Evolutionary conservation across 2,797 vertebrate genomes (phyloP), one percentile per base, ranked within the genome.

Genomic region (Neoniphon sammara): DNA sequence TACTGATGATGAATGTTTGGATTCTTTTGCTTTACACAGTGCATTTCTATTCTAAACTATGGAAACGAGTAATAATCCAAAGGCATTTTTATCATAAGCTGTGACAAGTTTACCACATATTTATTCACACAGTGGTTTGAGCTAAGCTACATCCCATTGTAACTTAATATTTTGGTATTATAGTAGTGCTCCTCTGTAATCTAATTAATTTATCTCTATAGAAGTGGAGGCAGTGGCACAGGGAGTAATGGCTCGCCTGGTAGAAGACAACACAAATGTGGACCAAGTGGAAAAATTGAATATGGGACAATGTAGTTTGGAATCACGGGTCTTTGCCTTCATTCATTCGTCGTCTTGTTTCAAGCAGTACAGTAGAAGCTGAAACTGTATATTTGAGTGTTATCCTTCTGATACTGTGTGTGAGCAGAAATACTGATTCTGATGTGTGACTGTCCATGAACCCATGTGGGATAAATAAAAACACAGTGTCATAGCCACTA

Each of bases 141-240:
- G 18, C 46, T 53, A 61, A 17, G 21, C 7, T 20, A 1, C 12
- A 14, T 61, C 46, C 30, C 55, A 27, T 27, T 59, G 50, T 76
- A 53, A 73, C 72, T 84, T 31, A 60, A 11, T 77, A 53, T 77
- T 59, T 61, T 47, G 70, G 42, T 62, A 78, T 70, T 66, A 53
- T 70, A 47, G 25, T 23, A 20, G 74, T 59, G 14, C 44, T 57
- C 14, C 73, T 61, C 56, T 71, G 66, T 85, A 79, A 87, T 81
- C 61, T 71, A 59, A 60, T 73, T 87, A 53, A 81, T 92, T 87
- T 91, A 74, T 92, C 77, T 89, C 87, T 81, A 76, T 92, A 94
- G 92, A 93, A 85, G 78, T 92, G 90, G 93, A 90, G 90, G 86
- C 84, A 82, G 86, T 91, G 89, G 87, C 88, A 85, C 85, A 91